Percentiles rank a stretch among this genome's conserved stretches.
Evolutionary conservation across 2,888 invertebrate genomes (phyloP).

Genomic region (Dicyrtoma fusca): DNA sequence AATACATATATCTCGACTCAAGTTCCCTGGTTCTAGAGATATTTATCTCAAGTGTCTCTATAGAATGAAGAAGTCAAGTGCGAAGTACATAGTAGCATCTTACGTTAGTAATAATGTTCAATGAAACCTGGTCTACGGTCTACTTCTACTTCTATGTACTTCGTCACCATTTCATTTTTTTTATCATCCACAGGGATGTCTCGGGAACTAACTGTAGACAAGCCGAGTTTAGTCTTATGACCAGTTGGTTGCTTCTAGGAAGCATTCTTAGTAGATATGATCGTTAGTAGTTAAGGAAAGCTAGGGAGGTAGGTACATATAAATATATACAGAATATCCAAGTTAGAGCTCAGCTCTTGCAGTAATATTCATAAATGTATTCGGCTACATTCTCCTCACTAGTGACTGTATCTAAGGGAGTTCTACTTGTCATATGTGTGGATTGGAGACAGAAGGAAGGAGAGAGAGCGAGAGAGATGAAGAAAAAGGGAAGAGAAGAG

Average conservation of each 20-base stretch:
- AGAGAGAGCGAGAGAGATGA: conserved; percentile 1
- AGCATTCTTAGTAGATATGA: too few species aligned
- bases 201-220: too few species aligned
- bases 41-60: background rate
- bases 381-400: too few species aligned
- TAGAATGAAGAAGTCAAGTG: conserved; percentile 15
- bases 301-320: too few species aligned
- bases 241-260: too few species aligned
- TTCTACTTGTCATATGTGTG: background rate
- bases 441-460: background rate
- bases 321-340: too few species aligned
- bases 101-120: background rate
- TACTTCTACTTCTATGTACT: background rate
- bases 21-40: background rate
- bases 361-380: too few species aligned
- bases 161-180: background rate
- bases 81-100: background rate
- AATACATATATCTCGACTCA: background rate
- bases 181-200: background rate
- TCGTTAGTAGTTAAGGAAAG: too few species aligned
- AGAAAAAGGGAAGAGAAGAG: background rate
- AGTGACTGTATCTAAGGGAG: too few species aligned
- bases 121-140: background rate
- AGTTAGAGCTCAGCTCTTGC: too few species aligned
- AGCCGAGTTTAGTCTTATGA: background rate